Percentiles rank a stretch among this genome's conserved stretches.
Conservation (phyloP, 2,113 vertebrate genomes). For the Camelus dromedarius region DNA sequence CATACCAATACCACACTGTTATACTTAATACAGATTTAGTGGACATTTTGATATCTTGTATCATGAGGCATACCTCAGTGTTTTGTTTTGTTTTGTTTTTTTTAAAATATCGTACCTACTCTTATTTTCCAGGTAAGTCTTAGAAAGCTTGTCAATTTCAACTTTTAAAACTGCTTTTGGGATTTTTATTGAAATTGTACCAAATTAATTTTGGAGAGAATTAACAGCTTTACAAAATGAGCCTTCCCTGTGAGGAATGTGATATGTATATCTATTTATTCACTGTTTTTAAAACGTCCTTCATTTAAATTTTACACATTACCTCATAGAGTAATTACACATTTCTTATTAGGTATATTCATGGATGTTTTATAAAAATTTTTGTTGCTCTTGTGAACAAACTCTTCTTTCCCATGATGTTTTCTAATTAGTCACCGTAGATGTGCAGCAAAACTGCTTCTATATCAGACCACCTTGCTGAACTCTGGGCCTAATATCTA, state of each 20-base stretch:
- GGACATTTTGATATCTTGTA: not conserved
- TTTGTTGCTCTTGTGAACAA: constrained; percentile 32
- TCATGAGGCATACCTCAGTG: not conserved
- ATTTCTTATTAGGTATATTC: constrained; percentile 28
- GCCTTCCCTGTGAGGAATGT: not conserved
- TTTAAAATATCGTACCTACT: not conserved
- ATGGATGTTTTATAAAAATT: not conserved
- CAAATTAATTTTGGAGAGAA: constrained; percentile 24
- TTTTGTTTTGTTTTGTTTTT: not conserved
- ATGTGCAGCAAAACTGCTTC: constrained; percentile 12
- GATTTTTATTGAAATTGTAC: constrained; percentile 40
- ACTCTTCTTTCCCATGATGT: not conserved
- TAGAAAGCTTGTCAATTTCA: constrained; percentile 27
- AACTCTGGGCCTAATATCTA: constrained; percentile 32
- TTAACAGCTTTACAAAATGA: constrained; percentile 48
- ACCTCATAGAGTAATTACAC: not conserved
- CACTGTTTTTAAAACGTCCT: constrained; percentile 39
- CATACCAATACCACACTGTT: not conserved
- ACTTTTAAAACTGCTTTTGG: constrained; percentile 29
- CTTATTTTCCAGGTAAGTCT: constrained; percentile 48
- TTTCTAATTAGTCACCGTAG: constrained; percentile 40
- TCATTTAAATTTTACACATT: constrained; percentile 52
- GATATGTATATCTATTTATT: not conserved
- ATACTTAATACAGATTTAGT: constrained; percentile 45
- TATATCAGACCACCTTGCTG: not conserved